A percentile compares a stretch with the other conserved stretches of the same genome.
Evolutionary conservation across 2,797 vertebrate species (phyloP).

Genomic region (Artibeus jamaicensis): DNA sequence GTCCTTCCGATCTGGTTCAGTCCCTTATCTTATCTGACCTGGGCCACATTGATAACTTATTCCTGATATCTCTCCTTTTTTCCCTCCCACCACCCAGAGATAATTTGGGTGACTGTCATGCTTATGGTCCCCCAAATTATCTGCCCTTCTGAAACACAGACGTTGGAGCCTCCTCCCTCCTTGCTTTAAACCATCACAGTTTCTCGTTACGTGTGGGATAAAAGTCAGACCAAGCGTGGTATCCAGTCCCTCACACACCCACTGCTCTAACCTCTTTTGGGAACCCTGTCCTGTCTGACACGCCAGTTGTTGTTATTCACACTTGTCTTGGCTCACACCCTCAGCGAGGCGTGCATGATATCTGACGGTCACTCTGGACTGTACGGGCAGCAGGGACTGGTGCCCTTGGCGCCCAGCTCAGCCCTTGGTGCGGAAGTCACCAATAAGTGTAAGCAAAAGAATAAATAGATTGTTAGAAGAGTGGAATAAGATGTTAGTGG

Average conservation of each 20-base stretch:
- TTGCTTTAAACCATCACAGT: neutral
- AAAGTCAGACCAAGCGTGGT: neutral
- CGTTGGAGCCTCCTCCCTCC: neutral
- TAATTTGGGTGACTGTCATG: too few species aligned
- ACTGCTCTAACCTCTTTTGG: neutral
- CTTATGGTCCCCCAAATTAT: neutral
- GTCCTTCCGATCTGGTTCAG: neutral
- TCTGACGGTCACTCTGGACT: neutral
- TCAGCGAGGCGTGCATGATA: neutral
- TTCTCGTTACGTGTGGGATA: neutral
- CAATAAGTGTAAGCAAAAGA: neutral
- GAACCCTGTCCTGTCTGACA: neutral
- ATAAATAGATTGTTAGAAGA: neutral
- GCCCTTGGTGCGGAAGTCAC: neutral
- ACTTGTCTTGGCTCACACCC: neutral
- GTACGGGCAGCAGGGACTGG: neutral
- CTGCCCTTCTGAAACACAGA: neutral
- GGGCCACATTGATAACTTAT: neutral
- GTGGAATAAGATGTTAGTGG: neutral
- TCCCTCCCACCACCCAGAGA: neutral
- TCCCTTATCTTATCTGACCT: neutral
- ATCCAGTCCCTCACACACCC: neutral
- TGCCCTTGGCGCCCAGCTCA: neutral
- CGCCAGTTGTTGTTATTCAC: neutral
- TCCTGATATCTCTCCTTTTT: neutral